Evolutionary conservation across 2,888 invertebrate genomes (phyloP).

Genomic region (Clivina fossor): DNA sequence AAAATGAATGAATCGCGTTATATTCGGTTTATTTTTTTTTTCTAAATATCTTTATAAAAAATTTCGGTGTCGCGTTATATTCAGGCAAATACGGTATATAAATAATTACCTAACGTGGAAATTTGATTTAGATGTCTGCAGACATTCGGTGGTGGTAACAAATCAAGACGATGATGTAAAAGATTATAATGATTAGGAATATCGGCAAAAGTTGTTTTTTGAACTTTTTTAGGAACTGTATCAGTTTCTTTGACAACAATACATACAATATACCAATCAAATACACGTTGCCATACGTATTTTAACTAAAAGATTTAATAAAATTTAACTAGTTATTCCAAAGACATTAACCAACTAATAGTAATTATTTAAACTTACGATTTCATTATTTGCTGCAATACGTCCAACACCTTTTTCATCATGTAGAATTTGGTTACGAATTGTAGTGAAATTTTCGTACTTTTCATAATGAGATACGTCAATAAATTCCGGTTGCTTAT

Average conservation of each 20-base stretch:
- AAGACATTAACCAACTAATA: neutral
- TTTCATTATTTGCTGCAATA: constrained; percentile 48
- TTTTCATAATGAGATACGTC: constrained; percentile 71
- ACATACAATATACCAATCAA: constrained; percentile 63
- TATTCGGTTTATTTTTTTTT: no score
- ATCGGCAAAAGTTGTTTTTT: constrained; percentile 46
- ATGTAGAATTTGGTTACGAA: constrained; percentile 60
- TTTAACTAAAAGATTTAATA: constrained; percentile 49
- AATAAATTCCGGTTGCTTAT: constrained; percentile 66
- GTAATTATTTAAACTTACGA: constrained; percentile 41
- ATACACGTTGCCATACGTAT: constrained; percentile 67
- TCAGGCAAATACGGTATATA: no score
- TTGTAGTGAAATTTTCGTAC: constrained; percentile 59
- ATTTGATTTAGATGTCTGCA: constrained; percentile 80
- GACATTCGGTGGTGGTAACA: constrained; percentile 61
- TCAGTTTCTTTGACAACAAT: constrained; percentile 55
- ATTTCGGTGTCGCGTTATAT: no score
- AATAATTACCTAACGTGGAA: constrained; percentile 73
- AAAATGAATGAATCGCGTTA: no score
- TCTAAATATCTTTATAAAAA: no score
- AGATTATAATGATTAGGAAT: constrained; percentile 56
- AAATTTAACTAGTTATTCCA: constrained; percentile 14
- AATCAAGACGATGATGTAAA: constrained; percentile 67
- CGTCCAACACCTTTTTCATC: constrained; percentile 53
- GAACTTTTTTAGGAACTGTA: constrained; percentile 42